Evolutionary conservation across 2,888 invertebrate species (phyloP).

Genomic region (Palloptera scutellata): DNA sequence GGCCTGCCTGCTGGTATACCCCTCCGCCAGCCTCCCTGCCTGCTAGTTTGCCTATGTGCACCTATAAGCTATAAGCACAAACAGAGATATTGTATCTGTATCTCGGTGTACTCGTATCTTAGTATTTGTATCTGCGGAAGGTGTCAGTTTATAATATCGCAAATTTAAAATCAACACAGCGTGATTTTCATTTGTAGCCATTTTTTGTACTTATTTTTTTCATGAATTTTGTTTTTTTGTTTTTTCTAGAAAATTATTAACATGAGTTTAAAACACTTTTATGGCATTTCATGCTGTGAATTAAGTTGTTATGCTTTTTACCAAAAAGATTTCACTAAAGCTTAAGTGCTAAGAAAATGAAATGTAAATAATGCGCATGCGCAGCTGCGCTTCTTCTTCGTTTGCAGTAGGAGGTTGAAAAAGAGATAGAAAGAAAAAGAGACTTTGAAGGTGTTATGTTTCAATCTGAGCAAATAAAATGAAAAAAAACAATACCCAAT

Average conservation of each 20-base stretch:
- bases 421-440: too few species aligned
- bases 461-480: too few species aligned
- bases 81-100: neutral
- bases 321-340: neutral
- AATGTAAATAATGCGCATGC: constrained; percentile 13
- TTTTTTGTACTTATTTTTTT: constrained; percentile 5
- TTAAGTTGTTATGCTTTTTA: constrained; percentile 61
- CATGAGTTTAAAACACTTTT: constrained; percentile 64
- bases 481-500: too few species aligned
- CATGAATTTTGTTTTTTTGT: constrained; percentile 6
- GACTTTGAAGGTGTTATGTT: too few species aligned
- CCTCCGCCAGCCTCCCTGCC: neutral
- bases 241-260: constrained; percentile 57
- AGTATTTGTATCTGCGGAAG: constrained; percentile 13
- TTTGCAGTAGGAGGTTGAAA: too few species aligned
- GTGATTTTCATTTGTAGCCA: constrained; percentile 31
- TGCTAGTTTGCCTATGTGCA: too few species aligned
- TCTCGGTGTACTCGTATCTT: neutral
- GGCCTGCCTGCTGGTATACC: neutral
- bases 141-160: constrained; percentile 29
- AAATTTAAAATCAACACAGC: constrained; percentile 31
- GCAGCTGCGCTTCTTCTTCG: neutral
- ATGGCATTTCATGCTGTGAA: constrained; percentile 62
- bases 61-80: too few species aligned
- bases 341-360: constrained; percentile 15